Evolutionary conservation across 2,113 vertebrate species (phyloP).

Genomic region (Tupaia chinensis): DNA sequence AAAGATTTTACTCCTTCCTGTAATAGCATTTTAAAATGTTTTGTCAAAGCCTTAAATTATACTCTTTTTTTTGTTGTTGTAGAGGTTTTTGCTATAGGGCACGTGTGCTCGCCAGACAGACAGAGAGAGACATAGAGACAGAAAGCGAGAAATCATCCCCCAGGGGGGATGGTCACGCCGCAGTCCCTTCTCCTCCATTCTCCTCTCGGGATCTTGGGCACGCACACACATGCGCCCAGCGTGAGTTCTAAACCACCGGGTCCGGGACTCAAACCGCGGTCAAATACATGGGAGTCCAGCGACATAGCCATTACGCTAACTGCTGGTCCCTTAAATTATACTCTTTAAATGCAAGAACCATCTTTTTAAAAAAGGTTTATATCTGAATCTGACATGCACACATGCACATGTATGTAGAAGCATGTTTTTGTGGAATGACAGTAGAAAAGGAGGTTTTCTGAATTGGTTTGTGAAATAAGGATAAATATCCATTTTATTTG

Average conservation of each 20-base stretch:
- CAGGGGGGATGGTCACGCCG: no score
- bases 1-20: constrained; percentile 57
- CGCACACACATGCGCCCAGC: no score
- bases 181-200: no score
- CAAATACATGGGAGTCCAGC: no score
- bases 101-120: no score
- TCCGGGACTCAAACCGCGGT: no score
- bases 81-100: no score
- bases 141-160: no score
- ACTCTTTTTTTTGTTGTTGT: neutral
- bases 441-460: neutral
- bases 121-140: no score
- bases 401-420: neutral
- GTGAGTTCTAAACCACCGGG: no score
- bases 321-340: constrained; percentile 58
- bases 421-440: neutral
- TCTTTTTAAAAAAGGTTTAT: constrained; percentile 67
- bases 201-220: no score
- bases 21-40: constrained; percentile 67
- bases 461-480: neutral
- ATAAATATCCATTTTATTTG: neutral
- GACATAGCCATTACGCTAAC: no score
- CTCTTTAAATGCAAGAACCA: constrained; percentile 70
- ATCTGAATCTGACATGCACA: neutral
- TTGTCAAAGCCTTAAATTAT: constrained; percentile 75